These are phyloP conservation scores for Meganola albula DNA, from an alignment of 2,888 invertebrate genomes.

Conservation along the genomic window DNA sequence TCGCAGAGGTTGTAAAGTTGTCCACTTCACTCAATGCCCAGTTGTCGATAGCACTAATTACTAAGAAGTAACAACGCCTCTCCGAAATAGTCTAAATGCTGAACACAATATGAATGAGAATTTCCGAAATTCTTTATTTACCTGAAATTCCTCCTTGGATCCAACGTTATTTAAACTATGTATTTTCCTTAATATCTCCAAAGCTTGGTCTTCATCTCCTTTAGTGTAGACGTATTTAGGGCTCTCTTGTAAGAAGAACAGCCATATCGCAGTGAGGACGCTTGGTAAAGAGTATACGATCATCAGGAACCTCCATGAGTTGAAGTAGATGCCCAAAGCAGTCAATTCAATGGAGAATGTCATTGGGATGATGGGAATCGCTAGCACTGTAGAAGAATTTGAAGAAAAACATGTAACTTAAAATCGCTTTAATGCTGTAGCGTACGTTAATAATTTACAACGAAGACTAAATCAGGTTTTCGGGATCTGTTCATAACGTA, in stretches of 20 bases:
- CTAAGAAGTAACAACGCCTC: no score
- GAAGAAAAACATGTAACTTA: neutral
- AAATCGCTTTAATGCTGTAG: neutral
- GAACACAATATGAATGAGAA: no score
- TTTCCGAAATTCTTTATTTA: no score
- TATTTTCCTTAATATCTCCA: conserved; percentile 53
- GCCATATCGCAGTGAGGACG: conserved; percentile 74
- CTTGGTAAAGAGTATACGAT: conserved; percentile 81
- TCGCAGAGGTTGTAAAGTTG: no score
- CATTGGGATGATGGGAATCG: conserved; percentile 81
- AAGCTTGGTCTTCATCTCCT: conserved; percentile 73
- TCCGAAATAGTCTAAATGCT: no score
- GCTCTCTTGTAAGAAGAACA: conserved; percentile 82
- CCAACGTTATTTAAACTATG: conserved; percentile 43
- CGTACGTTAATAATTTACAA: no score
- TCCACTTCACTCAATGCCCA: no score
- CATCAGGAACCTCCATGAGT: conserved; percentile 86
- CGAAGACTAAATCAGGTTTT: no score
- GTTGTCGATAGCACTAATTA: no score
- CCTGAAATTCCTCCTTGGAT: conserved; percentile 38
- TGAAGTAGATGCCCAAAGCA: conserved; percentile 72
- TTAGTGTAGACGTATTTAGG: conserved; percentile 84
- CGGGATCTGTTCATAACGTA: no score
- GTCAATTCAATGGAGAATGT: conserved; percentile 50
- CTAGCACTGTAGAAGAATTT: conserved; percentile 63